phyloP scores from a whole-genome alignment of 2,888 invertebrate species.

The Campaea margaritaria region DNA sequence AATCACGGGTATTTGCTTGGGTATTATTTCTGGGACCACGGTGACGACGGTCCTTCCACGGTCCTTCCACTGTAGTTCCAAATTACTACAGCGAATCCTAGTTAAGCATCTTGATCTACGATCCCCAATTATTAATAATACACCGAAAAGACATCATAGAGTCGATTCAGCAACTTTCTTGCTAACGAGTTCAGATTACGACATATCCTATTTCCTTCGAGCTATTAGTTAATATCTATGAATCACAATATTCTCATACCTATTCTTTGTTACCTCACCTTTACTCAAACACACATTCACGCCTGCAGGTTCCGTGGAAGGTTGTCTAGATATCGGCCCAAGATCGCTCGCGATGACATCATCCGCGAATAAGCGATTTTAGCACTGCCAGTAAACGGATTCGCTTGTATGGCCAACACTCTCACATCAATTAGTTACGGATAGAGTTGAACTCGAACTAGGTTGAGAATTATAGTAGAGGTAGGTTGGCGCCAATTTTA shows the following conservation, averaged over 20 bases:
- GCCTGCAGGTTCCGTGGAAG: conserved; percentile 14
- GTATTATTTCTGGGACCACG: too few relatives aligned
- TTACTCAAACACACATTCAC: conserved; percentile 16
- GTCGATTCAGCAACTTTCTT: not conserved
- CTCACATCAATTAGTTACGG: not conserved
- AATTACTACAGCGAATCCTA: too few relatives aligned
- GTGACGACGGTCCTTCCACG: too few relatives aligned
- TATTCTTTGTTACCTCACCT: conserved; percentile 21
- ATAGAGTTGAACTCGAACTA: not conserved
- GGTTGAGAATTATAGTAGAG: too few relatives aligned
- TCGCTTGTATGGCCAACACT: conserved; percentile 29
- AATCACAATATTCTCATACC: conserved; percentile 11
- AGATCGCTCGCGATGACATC: conserved; percentile 45
- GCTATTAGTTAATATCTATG: conserved; percentile 16
- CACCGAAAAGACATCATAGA: not conserved
- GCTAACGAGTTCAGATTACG: not conserved
- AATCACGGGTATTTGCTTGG: too few relatives aligned
- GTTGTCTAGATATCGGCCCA: conserved; percentile 31
- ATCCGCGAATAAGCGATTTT: conserved; percentile 40
- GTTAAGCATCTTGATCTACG: too few relatives aligned
- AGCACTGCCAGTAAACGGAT: conserved; percentile 39
- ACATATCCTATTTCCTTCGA: conserved; percentile 11
- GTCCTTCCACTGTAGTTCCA: too few relatives aligned
- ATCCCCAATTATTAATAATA: too few relatives aligned
- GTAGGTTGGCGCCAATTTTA: too few relatives aligned